Conservation (phyloP, 2,888 invertebrate genomes). For the Criorhina ranunculi region DNA sequence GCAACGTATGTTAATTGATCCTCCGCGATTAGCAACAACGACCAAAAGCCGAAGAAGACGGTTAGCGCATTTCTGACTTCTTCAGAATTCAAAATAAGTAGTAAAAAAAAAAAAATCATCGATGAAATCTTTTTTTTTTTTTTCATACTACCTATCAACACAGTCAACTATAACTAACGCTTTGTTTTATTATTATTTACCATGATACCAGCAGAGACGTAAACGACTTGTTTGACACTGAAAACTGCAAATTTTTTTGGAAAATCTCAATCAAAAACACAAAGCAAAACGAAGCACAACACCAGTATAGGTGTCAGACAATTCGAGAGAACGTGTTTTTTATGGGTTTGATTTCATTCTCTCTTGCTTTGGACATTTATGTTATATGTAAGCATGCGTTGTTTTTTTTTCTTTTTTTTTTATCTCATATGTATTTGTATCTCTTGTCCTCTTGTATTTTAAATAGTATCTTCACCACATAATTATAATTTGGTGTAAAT, state of each 20-base stretch:
- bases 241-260: constrained; percentile 62
- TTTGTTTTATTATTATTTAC: constrained; percentile 73
- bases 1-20: constrained; percentile 79
- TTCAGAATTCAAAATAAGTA: constrained; percentile 68
- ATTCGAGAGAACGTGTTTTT: constrained; percentile 68
- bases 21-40: constrained; percentile 77
- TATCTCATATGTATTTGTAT: constrained; percentile 75
- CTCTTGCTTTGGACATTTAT: constrained; percentile 75
- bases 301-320: constrained; percentile 69
- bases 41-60: constrained; percentile 86
- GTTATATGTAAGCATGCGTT: constrained; percentile 83
- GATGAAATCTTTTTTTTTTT: constrained; percentile 59
- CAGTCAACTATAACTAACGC: constrained; percentile 69
- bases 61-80: constrained; percentile 81
- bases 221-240: constrained; percentile 74
- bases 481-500: neutral
- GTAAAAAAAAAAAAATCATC: constrained; percentile 54
- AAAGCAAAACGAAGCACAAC: constrained; percentile 51
- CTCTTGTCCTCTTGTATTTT: constrained; percentile 19
- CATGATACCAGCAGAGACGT: constrained; percentile 53
- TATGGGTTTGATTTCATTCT: constrained; percentile 73
- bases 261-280: constrained; percentile 46
- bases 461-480: constrained; percentile 24
- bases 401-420: constrained; percentile 75
- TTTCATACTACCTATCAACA: constrained; percentile 61